Percentiles rank a stretch among this genome's conserved stretches.
phyloP scores from a whole-genome alignment of 2,888 invertebrate species.

The Masnerella sp. region DNA sequence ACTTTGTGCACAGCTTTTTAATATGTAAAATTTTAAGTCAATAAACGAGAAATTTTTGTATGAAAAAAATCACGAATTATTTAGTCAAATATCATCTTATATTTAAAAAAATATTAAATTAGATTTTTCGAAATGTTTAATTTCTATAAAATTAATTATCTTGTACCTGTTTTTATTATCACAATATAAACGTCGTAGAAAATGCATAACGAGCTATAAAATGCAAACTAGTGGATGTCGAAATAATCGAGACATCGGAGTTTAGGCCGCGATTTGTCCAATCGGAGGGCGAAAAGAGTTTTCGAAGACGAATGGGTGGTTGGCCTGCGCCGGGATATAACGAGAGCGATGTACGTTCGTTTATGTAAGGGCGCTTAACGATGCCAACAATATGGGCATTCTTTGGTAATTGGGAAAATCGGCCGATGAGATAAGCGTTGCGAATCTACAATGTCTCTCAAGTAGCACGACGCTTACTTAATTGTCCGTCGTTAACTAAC shows the following conservation, averaged over 20 bases:
- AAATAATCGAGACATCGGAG: constrained; percentile 5
- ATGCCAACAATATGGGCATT: constrained; percentile 13
- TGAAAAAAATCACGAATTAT: too few species aligned
- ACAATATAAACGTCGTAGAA: constrained; percentile 4
- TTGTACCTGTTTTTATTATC: too few species aligned
- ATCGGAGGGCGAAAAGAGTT: constrained; percentile 17
- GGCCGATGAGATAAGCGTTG: constrained; percentile 9
- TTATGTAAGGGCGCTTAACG: constrained; percentile 3
- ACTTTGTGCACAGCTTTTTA: too few species aligned
- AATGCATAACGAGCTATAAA: constrained; percentile 14
- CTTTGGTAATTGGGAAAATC: constrained; percentile 17
- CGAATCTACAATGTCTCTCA: constrained; percentile 7
- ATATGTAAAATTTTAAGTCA: too few species aligned
- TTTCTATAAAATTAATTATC: too few species aligned
- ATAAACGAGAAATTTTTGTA: too few species aligned
- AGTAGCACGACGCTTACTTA: background rate
- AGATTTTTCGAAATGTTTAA: too few species aligned
- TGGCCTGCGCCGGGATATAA: constrained; percentile 15
- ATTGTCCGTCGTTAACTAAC: background rate
- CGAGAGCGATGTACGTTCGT: constrained; percentile 17
- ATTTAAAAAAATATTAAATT: too few species aligned
- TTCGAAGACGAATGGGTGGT: constrained; percentile 21
- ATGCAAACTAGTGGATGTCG: constrained; percentile 13
- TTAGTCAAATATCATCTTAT: too few species aligned
- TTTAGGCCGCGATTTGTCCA: constrained; percentile 9